A percentile compares a stretch with the other conserved stretches of the same genome.
Conservation (phyloP, 2,888 invertebrate genomes). For the Eumerus sabulonum region DNA sequence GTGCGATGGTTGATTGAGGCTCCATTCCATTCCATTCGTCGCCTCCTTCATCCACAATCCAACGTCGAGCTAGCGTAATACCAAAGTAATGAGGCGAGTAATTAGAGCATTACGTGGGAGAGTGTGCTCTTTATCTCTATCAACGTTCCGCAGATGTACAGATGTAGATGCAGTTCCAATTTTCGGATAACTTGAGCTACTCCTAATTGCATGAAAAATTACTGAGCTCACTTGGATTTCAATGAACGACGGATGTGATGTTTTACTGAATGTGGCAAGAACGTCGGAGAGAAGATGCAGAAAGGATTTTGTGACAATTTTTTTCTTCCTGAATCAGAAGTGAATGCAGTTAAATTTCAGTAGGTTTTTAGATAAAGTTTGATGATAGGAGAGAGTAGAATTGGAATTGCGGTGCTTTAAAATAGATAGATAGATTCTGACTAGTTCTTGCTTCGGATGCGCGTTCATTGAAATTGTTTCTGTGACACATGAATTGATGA, state of each 20-base stretch:
- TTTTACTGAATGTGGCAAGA: neutral
- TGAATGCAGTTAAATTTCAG: no score
- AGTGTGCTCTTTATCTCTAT: slow-evolving; percentile 7
- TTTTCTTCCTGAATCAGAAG: no score
- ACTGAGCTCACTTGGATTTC: slow-evolving; percentile 2
- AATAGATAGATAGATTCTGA: no score
- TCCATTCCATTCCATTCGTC: neutral
- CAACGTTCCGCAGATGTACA: neutral
- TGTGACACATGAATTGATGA: no score
- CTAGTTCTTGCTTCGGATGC: no score
- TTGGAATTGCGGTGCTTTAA: no score
- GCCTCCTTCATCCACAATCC: neutral
- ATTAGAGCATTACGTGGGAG: slow-evolving; percentile 47
- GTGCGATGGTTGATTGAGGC: no score
- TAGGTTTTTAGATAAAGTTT: no score
- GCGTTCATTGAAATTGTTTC: no score
- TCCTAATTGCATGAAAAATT: slow-evolving; percentile 40
- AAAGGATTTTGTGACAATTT: no score
- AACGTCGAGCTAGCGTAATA: slow-evolving; percentile 34
- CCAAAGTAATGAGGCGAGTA: slow-evolving; percentile 62
- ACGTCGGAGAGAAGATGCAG: neutral
- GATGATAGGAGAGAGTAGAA: no score
- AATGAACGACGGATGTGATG: neutral
- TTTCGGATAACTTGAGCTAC: slow-evolving; percentile 5
- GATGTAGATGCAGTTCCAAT: slow-evolving; percentile 5